phyloP scores from a whole-genome alignment of 2,797 vertebrate genomes.

The Paedocypris micromegethes region DNA sequence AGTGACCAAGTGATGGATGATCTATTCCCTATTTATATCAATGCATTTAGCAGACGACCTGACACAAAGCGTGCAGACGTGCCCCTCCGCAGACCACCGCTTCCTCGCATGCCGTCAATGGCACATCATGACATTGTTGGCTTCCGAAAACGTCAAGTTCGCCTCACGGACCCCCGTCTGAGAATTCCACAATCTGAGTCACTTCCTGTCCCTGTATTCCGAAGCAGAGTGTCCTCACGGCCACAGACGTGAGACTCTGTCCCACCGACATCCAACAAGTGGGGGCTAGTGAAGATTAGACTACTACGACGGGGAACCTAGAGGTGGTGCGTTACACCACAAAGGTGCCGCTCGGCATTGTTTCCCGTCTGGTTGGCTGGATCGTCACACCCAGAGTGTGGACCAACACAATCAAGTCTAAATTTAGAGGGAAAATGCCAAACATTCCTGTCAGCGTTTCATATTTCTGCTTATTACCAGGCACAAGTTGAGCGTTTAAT shows the following conservation, averaged over 20 bases:
- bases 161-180: conserved; percentile 40
- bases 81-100: conserved; percentile 35
- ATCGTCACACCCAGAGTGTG: conserved; percentile 60
- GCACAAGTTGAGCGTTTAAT: conserved; percentile 19
- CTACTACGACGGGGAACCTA: conserved; percentile 15
- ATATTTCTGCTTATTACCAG: conserved; percentile 41
- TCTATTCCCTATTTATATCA: conserved; percentile 35
- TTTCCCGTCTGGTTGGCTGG: conserved; percentile 68
- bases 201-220: conserved; percentile 61
- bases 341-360: conserved; percentile 64
- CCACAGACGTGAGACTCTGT: conserved; percentile 44
- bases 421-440: conserved; percentile 70
- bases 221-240: conserved; percentile 51
- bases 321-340: conserved; percentile 43
- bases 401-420: conserved; percentile 64
- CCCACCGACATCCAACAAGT: conserved; percentile 62
- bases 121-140: conserved; percentile 21
- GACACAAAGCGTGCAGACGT: conserved; percentile 33
- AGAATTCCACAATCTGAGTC: conserved; percentile 54
- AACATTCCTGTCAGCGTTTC: conserved; percentile 63
- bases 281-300: conserved; percentile 48
- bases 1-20: conserved; percentile 9
- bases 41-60: conserved; percentile 21
- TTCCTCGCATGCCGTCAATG: conserved; percentile 34
- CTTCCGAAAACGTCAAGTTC: conserved; percentile 37